Base-by-base conservation (phyloP, 35 echinoderm and acorn worm species). In the Amphiura filiformis region DNA sequence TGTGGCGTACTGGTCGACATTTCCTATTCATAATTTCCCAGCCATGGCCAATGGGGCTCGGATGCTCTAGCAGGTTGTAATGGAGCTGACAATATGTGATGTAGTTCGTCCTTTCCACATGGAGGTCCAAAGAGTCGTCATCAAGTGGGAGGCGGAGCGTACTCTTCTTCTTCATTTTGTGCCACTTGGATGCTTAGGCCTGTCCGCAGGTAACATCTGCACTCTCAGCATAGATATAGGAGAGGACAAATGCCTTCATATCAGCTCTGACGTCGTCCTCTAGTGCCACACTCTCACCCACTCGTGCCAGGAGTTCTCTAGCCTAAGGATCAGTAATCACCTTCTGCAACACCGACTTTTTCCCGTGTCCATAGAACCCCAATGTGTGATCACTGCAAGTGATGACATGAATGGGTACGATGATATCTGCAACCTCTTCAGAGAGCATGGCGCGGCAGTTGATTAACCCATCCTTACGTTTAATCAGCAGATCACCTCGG, bases 21-120 rank as follows among this genome's bases (percentile, higher is more conserved):
- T 70, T 70, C 2, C 61, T 23, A 70, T 70, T 70, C 61, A 70
- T 13, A 3, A 70, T 18, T 70, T 70, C 11, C 61, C 61, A 70
- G 26, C 86, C 86, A 87, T 87, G 86, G 30, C 86, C 86, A 42
- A 90, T 90, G 14, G 88, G 88, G 36, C 80, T 70, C 38, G 88
- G 88, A 57, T 90, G 88, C 32, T 83, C 80, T 56, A 83, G 3
- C 31, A 34, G 35, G 34, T 39, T 36, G 34, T 34, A 80, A 13
- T 80, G 78, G 12, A 80, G 1, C 34, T 80, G 78, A 36, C 78
- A 80, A 32, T 80, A 80, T 15, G 28, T 80, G 34, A 88, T 57
- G 44, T 56, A 88, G 77, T 88, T 88, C 32, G 44, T 36, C 76
- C 87, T 80, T 41, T 88, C 76, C 31, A 88, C 37, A 70, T 90